A percentile compares a stretch with the other conserved stretches of the same genome.
phyloP scores from a whole-genome alignment of 2,113 vertebrate species.

The Mesembrinibis cayennensis region DNA sequence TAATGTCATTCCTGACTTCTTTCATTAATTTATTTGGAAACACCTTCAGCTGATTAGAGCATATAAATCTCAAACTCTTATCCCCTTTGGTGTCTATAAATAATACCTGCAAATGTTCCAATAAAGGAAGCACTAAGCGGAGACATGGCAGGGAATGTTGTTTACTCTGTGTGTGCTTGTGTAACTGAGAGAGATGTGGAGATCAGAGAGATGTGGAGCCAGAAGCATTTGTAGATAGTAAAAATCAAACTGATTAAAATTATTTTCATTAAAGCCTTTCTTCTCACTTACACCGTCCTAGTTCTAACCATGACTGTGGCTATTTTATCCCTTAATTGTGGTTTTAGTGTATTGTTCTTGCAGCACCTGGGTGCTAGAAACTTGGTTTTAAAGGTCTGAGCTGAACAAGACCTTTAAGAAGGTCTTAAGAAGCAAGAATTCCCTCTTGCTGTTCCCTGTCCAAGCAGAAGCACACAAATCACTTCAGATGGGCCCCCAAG shows the following conservation, averaged over 20 bases:
- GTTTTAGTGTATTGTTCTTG: background rate
- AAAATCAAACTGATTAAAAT: background rate
- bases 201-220: background rate
- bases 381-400: background rate
- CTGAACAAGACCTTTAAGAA: background rate
- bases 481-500: background rate
- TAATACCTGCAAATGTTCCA: conserved; percentile 9
- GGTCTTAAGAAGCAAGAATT: background rate
- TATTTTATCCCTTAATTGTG: background rate
- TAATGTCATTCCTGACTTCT: background rate
- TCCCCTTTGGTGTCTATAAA: background rate
- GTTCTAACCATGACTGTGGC: background rate
- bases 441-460: background rate
- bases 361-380: background rate
- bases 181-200: background rate
- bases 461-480: background rate
- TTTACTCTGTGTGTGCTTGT: background rate
- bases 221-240: background rate
- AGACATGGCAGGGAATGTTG: background rate
- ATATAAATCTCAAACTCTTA: background rate
- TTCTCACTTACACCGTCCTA: background rate
- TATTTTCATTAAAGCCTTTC: background rate
- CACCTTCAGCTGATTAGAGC: conserved; percentile 28
- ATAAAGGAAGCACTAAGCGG: background rate
- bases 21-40: conserved; percentile 55